phyloP scores from a whole-genome alignment of 2,888 invertebrate genomes.

The Drosophila setosimentum region DNA sequence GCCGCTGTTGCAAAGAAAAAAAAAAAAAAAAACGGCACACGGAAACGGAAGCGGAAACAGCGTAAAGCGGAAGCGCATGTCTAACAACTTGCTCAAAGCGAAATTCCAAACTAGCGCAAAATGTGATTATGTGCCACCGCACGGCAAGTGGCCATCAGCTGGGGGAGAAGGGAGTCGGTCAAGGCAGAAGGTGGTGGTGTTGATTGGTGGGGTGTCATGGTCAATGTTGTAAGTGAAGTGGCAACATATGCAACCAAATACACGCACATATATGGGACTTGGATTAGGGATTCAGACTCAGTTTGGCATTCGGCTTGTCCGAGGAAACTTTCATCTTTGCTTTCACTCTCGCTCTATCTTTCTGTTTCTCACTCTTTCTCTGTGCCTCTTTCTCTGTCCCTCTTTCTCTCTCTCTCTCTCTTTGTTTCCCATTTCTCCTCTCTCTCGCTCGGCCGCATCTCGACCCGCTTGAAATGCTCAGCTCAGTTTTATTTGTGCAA shows the following conservation, averaged over 20 bases:
- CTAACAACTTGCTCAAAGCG: conserved; percentile 75
- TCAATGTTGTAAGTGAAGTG: conserved; percentile 10
- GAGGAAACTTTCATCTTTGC: conserved; percentile 8
- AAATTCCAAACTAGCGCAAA: conserved; percentile 48
- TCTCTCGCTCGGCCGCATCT: not conserved
- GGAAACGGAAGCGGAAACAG: conserved; percentile 65
- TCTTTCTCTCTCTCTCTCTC: not conserved
- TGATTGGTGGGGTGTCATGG: not conserved
- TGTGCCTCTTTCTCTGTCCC: not conserved
- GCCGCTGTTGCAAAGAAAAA: conserved; percentile 6
- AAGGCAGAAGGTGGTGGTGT: not conserved
- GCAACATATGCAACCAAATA: conserved; percentile 39
- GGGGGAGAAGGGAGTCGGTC: not conserved
- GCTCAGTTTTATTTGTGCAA: conserved; percentile 32
- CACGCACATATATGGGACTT: conserved; percentile 25
- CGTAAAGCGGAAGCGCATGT: conserved; percentile 73
- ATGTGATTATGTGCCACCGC: conserved; percentile 57
- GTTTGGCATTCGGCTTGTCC: conserved; percentile 22
- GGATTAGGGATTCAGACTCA: conserved; percentile 37
- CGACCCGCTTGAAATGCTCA: conserved; percentile 29
- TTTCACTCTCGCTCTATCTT: not conserved
- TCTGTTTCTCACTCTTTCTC: not conserved
- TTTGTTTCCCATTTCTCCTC: not conserved
- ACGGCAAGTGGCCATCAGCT: conserved; percentile 62
- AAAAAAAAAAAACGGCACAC: conserved; percentile 37